Base-by-base conservation (phyloP, 2,113 vertebrate species). In the Lethenteron reissneri region DNA sequence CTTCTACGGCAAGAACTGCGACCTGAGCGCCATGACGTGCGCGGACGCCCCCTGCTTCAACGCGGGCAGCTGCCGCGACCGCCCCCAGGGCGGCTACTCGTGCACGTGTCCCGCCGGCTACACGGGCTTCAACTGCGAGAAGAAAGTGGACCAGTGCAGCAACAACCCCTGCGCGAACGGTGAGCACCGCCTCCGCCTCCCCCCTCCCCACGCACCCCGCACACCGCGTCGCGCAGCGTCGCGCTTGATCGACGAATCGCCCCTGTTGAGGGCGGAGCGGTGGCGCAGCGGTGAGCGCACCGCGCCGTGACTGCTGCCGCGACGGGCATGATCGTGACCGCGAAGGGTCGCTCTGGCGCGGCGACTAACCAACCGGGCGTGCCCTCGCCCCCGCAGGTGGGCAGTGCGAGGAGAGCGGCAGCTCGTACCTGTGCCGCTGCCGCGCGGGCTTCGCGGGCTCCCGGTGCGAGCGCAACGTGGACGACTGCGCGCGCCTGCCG, bases 91-190 rank as follows among this genome's bases (percentile, higher is more conserved):
- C 21, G 83, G 85, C 2, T 92, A 91, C 74, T 75, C 76, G 57
- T 92, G 89, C 77, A 80, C 69, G 60, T 92, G 88, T 78, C 85
- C 79, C 0, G 1, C 77, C 0, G 79, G 80, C 5, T 92, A 82
- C 80, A 86, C 81, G 0, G 89, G 88, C 71, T 90, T 86, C 78
- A 92, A 92, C 81, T 92, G 89, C 8, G 89, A 92, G 82, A 92
- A 87, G 80, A 88, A 81, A 75, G 86, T 90, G 0, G 87, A 86
- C 75, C 79, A 82, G 6, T 92, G 89, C 80, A 88, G 80, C 78
- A 85, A 80, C 75, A 81, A 77, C 72, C 89, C 88, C 2, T 92
- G 89, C 70, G 77, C 78, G 57, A 85, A 89, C 1, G 86, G 88
- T 90, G 79, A 76, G 73, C 77, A 57, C 3, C 12, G 13, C 11